Conservation (phyloP, 2,113 vertebrate species). For the Erythrolamprus reginae region DNA sequence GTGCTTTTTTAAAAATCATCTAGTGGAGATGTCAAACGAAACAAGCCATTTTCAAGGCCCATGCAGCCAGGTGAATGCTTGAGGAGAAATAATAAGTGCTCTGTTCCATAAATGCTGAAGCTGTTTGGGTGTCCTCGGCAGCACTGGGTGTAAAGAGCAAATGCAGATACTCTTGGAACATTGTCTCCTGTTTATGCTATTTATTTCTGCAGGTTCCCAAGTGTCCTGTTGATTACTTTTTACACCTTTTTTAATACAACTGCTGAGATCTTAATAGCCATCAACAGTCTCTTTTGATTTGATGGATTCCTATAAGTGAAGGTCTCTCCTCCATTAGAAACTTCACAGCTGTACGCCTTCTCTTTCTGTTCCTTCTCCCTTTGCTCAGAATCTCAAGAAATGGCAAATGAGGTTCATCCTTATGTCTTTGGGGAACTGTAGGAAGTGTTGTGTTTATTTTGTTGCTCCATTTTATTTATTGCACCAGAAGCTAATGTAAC, state of each 20-base stretch:
- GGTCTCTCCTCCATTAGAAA: not conserved
- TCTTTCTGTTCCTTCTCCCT: not conserved
- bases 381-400: not conserved
- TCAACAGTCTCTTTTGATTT: conserved; percentile 2
- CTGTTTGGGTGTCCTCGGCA: not conserved
- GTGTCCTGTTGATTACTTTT: not conserved
- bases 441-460: not conserved
- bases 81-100: not conserved
- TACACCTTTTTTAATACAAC: not conserved
- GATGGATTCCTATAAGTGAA: not conserved
- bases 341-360: not conserved
- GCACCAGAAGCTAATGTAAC: not conserved
- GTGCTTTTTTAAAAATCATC: not conserved
- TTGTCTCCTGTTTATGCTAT: not conserved
- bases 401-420: not conserved
- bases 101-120: rapidly evolving
- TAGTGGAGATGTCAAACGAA: not conserved
- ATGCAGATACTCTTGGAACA: not conserved
- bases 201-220: conserved; percentile 1
- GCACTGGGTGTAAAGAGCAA: not conserved
- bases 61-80: not conserved
- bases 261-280: conserved; percentile 4
- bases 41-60: not conserved
- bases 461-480: not conserved
- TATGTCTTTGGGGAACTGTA: not conserved